A percentile compares a stretch with the other conserved stretches of the same genome.
phyloP scores from a whole-genome alignment of 2,113 vertebrate genomes.

The Ceyx margarethae region DNA sequence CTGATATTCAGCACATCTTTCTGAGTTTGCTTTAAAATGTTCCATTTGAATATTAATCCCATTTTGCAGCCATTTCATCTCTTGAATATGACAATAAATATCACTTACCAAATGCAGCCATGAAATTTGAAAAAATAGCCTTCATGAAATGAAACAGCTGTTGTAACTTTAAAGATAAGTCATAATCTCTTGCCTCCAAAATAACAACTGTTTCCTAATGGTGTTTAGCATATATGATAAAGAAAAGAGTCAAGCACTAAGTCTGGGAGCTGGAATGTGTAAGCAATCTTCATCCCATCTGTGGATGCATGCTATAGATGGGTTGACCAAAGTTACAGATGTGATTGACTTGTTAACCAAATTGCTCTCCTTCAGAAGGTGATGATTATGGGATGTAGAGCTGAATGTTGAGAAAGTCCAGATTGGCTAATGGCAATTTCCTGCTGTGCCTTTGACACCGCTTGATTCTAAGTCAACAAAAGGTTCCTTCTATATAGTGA shows the following conservation, averaged over 20 bases:
- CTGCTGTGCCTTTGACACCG: conserved; percentile 63
- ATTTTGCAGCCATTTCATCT: background rate
- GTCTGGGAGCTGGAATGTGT: conserved; percentile 12
- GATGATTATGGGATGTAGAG: conserved; percentile 48
- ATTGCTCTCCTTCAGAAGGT: conserved; percentile 38
- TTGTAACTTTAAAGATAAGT: conserved; percentile 1
- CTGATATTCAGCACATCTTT: background rate
- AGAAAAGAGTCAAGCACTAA: background rate
- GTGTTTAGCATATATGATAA: conserved; percentile 18
- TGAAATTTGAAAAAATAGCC: background rate
- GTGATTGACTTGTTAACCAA: conserved; percentile 47
- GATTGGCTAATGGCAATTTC: conserved; percentile 64
- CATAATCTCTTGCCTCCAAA: background rate
- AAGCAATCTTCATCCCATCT: conserved; percentile 51
- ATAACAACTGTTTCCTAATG: background rate
- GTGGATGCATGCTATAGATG: background rate
- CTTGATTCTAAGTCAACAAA: conserved; percentile 67
- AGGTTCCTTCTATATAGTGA: conserved; percentile 35
- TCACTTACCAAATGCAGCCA: background rate
- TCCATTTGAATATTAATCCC: background rate
- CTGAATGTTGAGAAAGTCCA: conserved; percentile 70
- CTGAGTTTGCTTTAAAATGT: background rate
- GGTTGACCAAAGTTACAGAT: conserved; percentile 4
- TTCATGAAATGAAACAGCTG: conserved; percentile 31
- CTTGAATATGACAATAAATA: background rate